These are phyloP conservation scores for Eonycteris spelaea DNA, from an alignment of 2,113 vertebrate species.

Conservation along the genomic window DNA sequence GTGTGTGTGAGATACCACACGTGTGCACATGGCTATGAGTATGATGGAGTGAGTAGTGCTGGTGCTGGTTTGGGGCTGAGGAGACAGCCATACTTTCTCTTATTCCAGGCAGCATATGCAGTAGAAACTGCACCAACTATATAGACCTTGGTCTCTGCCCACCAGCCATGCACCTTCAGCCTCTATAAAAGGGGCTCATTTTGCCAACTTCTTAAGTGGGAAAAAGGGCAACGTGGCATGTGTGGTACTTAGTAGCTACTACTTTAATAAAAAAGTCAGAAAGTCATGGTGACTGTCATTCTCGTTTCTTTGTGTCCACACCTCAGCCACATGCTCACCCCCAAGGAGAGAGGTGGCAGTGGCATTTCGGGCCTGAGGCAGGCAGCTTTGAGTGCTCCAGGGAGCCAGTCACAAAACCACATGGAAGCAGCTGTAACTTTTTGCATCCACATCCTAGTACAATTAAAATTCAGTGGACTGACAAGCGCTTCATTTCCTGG, in stretches of 20 bases:
- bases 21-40: not conserved
- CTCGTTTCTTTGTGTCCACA: not conserved
- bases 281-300: not conserved
- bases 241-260: not conserved
- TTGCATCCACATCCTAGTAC: not conserved
- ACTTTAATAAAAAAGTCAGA: not conserved
- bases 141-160: not conserved
- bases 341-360: not conserved
- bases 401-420: not conserved
- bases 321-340: not conserved
- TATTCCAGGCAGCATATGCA: not conserved
- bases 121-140: not conserved
- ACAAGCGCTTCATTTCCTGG: not conserved
- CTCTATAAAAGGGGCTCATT: not conserved
- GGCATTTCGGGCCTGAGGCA: not conserved
- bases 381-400: not conserved
- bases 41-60: not conserved
- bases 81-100: not conserved
- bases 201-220: not conserved
- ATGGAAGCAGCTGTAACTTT: fast-evolving
- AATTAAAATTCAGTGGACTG: not conserved
- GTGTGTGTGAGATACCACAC: not conserved
- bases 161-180: not conserved
- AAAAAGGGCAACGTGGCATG: fast-evolving
- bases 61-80: not conserved